A percentile compares a stretch with the other conserved stretches of the same genome.
Evolutionary conservation across 1,140 invertebrate species (phyloP).

Genomic region (Arctopsyche grandis): DNA sequence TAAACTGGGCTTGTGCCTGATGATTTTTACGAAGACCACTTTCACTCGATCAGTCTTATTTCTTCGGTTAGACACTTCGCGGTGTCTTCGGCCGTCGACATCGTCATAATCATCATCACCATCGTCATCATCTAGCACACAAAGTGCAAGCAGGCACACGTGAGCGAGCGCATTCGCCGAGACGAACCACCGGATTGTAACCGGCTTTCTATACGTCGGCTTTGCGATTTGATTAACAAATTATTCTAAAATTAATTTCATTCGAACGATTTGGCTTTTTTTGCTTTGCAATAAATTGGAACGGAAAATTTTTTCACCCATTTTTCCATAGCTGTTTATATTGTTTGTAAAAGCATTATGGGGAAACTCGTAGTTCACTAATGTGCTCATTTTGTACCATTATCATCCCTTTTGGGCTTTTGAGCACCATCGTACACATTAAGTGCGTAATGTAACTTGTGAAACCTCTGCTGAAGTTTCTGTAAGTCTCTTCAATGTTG

Average conservation of each 20-base stretch:
- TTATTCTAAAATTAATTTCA: constrained; percentile 29
- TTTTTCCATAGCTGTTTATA: neutral
- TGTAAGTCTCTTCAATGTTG: no score
- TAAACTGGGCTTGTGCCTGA: neutral
- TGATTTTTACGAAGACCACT: neutral
- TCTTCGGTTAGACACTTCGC: no score
- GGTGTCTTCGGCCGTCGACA: neutral
- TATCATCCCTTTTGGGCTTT: neutral
- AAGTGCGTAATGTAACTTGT: no score
- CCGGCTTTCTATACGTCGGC: constrained; percentile 21
- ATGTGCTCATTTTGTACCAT: neutral
- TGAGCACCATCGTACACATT: no score
- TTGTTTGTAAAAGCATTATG: neutral
- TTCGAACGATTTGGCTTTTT: neutral
- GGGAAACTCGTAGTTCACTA: neutral
- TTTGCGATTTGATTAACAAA: constrained; percentile 35
- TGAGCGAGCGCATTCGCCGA: neutral
- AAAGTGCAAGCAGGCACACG: neutral
- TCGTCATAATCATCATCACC: constrained; percentile 5
- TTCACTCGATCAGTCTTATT: no score
- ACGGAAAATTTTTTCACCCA: neutral
- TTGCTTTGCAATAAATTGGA: neutral
- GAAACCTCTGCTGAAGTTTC: no score
- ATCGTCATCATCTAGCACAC: neutral
- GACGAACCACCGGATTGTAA: constrained; percentile 1